Conservation (phyloP, 2,888 invertebrate species). For the Octonoba sinensis region DNA sequence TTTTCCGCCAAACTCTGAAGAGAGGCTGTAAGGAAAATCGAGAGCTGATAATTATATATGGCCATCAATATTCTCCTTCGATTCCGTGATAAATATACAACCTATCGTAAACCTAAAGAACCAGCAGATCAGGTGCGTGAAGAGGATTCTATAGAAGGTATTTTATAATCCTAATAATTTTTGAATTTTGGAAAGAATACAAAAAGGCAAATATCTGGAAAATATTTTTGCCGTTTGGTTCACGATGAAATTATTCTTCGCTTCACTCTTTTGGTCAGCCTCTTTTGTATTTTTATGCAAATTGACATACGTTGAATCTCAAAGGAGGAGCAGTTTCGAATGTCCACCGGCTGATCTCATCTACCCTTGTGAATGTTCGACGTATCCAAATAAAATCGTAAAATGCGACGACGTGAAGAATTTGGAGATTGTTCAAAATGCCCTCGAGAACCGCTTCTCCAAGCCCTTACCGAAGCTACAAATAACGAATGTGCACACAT, state of each 20-base stretch:
- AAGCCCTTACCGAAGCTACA: slow-evolving; percentile 14
- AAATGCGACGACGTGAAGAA: slow-evolving; percentile 35
- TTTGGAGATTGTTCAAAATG: slow-evolving; percentile 22
- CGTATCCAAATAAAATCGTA: slow-evolving; percentile 19
- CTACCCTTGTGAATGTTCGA: slow-evolving; percentile 28
- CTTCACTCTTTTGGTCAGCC: not conserved
- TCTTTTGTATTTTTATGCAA: not conserved
- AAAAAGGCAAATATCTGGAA: slow-evolving; percentile 41
- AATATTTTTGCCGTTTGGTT: slow-evolving; percentile 12
- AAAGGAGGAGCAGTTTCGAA: slow-evolving; percentile 10
- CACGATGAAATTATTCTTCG: slow-evolving; percentile 9
- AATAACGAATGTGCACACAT: slow-evolving; percentile 22
- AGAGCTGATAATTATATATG: slow-evolving; percentile 41
- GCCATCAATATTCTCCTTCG: slow-evolving; percentile 21
- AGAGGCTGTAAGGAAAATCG: not conserved
- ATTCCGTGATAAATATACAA: slow-evolving; percentile 43
- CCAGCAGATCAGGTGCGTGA: slow-evolving; percentile 33
- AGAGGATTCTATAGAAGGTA: slow-evolving; percentile 42
- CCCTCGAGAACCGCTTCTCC: slow-evolving; percentile 28
- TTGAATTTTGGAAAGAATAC: no score
- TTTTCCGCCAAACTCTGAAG: slow-evolving; percentile 14
- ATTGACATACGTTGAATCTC: not conserved
- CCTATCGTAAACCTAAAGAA: slow-evolving; percentile 44
- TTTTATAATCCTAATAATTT: slow-evolving; percentile 15
- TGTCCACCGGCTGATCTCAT: slow-evolving; percentile 42